Evolutionary conservation across 2,113 vertebrate species (phyloP), one percentile per base, ranked within the genome.

Genomic region (Agapornis roseicollis): DNA sequence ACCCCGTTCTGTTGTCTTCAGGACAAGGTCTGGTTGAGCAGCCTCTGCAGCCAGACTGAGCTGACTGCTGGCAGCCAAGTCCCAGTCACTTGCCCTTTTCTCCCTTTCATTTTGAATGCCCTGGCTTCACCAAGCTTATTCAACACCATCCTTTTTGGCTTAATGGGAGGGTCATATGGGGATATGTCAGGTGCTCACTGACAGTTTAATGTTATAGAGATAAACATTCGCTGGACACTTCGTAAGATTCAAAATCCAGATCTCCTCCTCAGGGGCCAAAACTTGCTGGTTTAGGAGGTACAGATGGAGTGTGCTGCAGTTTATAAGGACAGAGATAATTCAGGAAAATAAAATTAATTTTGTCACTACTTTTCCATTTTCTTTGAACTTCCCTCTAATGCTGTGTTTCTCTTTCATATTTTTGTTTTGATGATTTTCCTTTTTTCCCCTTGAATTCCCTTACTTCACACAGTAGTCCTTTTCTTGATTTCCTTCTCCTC

Each of bases 221-320:
- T 68, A 24, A 68, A 68, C 1, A 0, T 58, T 76, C 17, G 1
- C 14, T 0, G 0, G n/a, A 56, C n/a, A 49, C 18, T 42, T 79
- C 17, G 39, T 72, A 76, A 77, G 68, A 56, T 70, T 80, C 61
- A 88, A 83, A 91, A 69, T 80, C 29, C n/a, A 44, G 28, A 56
- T 73, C 44, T 88, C 24, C 12, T 91, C 9, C 20, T 91, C 17
- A 31, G 60, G 31, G 46, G 28, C 7, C 17, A 90, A 73, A 90
- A 70, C 64, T 60, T 79, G 15, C 35, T 82, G 29, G 7, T 90
- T 58, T 92, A 52, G 33, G 47, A 56, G 2, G 0, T 78, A 66
- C 10, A 37, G 31, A 11, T 24, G 39, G 29, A 42, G 9, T 27
- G 13, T 64, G 11, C 29, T 89, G 37, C n/a, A 53, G 25, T 89